Evolutionary conservation across 2,797 vertebrate species (phyloP).

Genomic region (Ispidina lecontei): DNA sequence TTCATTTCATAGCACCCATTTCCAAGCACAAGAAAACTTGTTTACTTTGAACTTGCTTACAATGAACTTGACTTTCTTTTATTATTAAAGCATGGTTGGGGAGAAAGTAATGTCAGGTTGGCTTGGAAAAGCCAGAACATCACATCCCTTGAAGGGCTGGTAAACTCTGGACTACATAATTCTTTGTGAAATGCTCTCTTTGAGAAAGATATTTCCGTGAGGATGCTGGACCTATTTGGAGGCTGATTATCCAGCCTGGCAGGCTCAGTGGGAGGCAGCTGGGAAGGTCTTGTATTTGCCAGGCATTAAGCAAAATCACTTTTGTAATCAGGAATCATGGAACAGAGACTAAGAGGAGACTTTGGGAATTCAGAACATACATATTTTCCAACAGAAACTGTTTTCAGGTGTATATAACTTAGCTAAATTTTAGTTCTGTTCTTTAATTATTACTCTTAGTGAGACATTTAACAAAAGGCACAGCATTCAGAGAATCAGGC

Average conservation of each 20-base stretch:
- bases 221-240: background rate
- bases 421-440: background rate
- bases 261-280: background rate
- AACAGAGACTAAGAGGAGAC: background rate
- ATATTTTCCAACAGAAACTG: fast-evolving
- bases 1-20: background rate
- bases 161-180: background rate
- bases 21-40: background rate
- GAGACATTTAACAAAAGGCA: fast-evolving
- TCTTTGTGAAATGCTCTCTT: background rate
- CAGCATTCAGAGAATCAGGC: background rate
- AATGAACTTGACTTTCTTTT: background rate
- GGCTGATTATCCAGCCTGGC: background rate
- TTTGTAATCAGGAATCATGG: background rate
- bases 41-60: background rate
- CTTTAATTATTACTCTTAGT: background rate
- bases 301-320: background rate
- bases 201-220: background rate
- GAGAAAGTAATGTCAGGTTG: background rate
- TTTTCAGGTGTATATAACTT: background rate
- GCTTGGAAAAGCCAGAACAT: background rate
- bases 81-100: background rate
- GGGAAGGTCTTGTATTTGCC: background rate
- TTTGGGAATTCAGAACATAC: background rate
- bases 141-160: background rate